Evolutionary conservation across 1,140 invertebrate species (phyloP), one percentile per base, ranked within the genome.

Genomic region (Stenopsyche tienmushanensis): DNA sequence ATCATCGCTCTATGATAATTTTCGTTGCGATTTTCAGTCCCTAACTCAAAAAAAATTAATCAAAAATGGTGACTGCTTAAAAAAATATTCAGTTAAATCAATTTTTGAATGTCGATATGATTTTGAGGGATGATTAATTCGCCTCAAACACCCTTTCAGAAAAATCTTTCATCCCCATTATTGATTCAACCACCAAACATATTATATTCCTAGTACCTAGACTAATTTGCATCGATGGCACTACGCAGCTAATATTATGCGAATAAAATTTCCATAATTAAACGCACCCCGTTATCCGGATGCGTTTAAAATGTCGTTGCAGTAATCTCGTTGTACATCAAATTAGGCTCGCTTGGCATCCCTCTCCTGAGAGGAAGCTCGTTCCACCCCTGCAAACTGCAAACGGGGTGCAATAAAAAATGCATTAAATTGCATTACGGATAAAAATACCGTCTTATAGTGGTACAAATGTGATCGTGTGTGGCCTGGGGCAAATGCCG

Each of bases 381-480:
- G 34, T n/a, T n/a, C n/a, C n/a, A n/a, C n/a, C n/a, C 55, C 45
- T 25, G n/a, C 57, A 20, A 25, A n/a, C 1, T 3, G n/a, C 41
- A 24, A 47, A 34, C 42, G 24, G 49, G 25, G 9, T 18, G 53
- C 58, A 62, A 69, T 69, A 69, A 65, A 69, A 69, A 69, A 69
- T 69, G 67, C 63, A 69, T 69, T 69, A 69, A 62, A 69, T 65
- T 69, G 63, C 67, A 65, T 65, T 65, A 69, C 50, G 57, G 62
- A 47, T 57, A 59, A 54, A 50, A 55, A 65, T 41, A 52, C 42
- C 47, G 52, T 64, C 57, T 67, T 55, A 59, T 58, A 67, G 52
- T 49, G 24, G 62, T 62, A 55, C 66, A 69, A 69, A 64, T 69
- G 66, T 49, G 58, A 54, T 69, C 25, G 45, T 8, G 39, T 45